Evolutionary conservation across 2,113 vertebrate genomes (phyloP).

Genomic region (Atherinomorus stipes): DNA sequence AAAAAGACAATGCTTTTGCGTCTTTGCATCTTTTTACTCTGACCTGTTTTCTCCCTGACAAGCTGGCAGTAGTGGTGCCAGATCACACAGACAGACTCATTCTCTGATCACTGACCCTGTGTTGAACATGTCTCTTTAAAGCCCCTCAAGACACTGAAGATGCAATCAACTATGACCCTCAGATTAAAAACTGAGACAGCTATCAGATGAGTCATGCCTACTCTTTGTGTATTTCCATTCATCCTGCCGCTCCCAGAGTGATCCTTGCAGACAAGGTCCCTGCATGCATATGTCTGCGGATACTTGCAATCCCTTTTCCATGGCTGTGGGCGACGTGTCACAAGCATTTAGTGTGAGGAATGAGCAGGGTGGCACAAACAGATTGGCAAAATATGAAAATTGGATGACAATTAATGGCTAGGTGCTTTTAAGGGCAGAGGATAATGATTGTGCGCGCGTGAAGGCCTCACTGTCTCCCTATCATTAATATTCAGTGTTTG

Average conservation of each 20-base stretch:
- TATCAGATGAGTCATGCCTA: conserved; percentile 60
- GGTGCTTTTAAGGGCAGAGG: conserved; percentile 71
- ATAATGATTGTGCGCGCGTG: conserved; percentile 45
- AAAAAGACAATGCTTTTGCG: not conserved
- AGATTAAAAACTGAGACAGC: conserved; percentile 50
- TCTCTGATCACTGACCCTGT: conserved; percentile 65
- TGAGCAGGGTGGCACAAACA: conserved; percentile 60
- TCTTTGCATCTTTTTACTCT: conserved; percentile 13
- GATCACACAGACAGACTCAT: conserved; percentile 23
- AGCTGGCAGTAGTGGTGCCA: conserved; percentile 18
- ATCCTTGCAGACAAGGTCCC: conserved; percentile 42
- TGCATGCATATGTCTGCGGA: conserved; percentile 38
- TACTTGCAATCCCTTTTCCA: conserved; percentile 16
- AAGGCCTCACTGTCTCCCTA: conserved; percentile 22
- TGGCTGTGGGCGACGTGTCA: conserved; percentile 37
- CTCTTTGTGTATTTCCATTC: conserved; percentile 41
- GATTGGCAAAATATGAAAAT: conserved; percentile 71
- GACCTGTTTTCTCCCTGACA: conserved; percentile 38
- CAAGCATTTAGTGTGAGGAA: conserved; percentile 63
- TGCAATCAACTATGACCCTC: conserved; percentile 52
- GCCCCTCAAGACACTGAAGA: conserved; percentile 47
- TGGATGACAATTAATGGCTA: conserved; percentile 76
- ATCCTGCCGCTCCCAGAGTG: conserved; percentile 38
- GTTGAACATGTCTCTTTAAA: conserved; percentile 42
- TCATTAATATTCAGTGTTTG: conserved; percentile 72